These are phyloP conservation scores for Napeogenes sylphis DNA, from an alignment of 2,888 invertebrate genomes.

Conservation along the genomic window DNA sequence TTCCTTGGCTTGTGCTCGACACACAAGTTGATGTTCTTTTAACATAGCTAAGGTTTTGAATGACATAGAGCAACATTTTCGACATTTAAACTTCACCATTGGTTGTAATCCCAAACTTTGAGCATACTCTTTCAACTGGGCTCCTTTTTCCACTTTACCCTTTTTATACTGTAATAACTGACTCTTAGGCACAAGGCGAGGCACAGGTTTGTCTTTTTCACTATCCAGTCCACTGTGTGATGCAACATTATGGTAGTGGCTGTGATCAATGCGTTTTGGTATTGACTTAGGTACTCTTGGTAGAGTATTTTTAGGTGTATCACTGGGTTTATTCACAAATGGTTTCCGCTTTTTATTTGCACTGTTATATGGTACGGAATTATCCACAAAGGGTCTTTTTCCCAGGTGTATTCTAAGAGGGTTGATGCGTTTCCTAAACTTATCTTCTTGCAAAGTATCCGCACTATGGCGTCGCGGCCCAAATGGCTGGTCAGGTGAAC, in stretches of 20 bases:
- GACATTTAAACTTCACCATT: constrained; percentile 84
- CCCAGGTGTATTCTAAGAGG: constrained; percentile 70
- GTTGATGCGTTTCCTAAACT: constrained; percentile 64
- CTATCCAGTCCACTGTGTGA: constrained; percentile 50
- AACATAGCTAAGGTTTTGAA: constrained; percentile 81
- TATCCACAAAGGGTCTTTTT: constrained; percentile 72
- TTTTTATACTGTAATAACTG: constrained; percentile 68
- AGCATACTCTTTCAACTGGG: constrained; percentile 79
- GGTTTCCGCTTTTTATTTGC: constrained; percentile 60
- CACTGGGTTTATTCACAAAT: constrained; percentile 53
- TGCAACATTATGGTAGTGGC: constrained; percentile 60
- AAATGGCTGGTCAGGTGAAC: constrained; percentile 36
- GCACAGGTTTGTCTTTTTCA: constrained; percentile 69
- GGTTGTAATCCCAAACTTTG: constrained; percentile 85
- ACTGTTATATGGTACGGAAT: constrained; percentile 57
- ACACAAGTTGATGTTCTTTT: constrained; percentile 83
- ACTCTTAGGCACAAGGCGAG: constrained; percentile 70
- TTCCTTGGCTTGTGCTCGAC: constrained; percentile 71
- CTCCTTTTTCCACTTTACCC: constrained; percentile 63
- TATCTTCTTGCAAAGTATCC: constrained; percentile 55
- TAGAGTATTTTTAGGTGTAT: constrained; percentile 43
- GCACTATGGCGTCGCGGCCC: constrained; percentile 47
- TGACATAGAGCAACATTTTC: constrained; percentile 83
- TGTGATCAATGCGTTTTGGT: constrained; percentile 56
- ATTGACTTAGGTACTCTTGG: constrained; percentile 65